Conservation (phyloP, 2,113 vertebrate genomes). For the Balaenoptera acutorostrata region DNA sequence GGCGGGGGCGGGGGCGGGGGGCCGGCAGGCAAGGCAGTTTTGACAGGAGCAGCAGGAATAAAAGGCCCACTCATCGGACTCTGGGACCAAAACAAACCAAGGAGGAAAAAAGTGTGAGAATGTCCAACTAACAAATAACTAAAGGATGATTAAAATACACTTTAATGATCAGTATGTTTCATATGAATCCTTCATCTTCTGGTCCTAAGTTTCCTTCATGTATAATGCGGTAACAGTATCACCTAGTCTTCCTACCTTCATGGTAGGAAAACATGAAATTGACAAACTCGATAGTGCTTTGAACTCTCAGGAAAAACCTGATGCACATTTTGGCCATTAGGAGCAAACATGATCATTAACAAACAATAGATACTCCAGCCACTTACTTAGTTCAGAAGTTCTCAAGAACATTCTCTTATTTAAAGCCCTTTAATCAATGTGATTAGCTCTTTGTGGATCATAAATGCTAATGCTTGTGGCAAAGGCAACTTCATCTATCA, state of each 20-base stretch:
- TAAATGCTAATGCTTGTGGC: not conserved
- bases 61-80: conserved; percentile 78
- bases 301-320: not conserved
- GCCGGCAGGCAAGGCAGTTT: conserved; percentile 64
- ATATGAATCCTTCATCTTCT: not conserved
- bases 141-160: not conserved
- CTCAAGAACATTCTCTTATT: not conserved
- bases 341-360: not conserved
- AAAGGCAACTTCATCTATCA: not conserved
- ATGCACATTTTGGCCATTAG: not conserved
- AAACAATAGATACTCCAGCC: not conserved
- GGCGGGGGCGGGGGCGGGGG: conserved; percentile 69
- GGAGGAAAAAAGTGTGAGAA: not conserved
- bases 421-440: not conserved
- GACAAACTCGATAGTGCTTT: not conserved
- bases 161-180: not conserved
- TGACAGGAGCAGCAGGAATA: conserved; percentile 76
- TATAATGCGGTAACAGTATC: not conserved
- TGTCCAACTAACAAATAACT: not conserved
- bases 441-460: not conserved
- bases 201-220: not conserved
- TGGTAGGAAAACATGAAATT: not conserved
- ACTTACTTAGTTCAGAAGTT: not conserved
- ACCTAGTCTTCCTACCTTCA: not conserved
- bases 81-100: conserved; percentile 64